A percentile compares a stretch with the other conserved stretches of the same genome.
Evolutionary conservation across 2,888 invertebrate species (phyloP).

Genomic region (Athetis lepigone): DNA sequence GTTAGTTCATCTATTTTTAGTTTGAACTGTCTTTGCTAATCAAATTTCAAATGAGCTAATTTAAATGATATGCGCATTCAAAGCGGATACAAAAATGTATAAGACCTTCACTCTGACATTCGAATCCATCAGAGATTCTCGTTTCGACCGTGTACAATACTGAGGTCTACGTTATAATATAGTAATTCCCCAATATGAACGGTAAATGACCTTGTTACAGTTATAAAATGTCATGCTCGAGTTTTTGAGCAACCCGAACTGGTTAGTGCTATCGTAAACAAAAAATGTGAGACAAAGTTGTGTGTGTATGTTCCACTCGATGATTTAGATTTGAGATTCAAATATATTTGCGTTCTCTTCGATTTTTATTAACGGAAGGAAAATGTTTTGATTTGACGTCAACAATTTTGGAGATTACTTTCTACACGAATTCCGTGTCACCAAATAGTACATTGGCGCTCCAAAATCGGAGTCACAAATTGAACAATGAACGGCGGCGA

Average conservation of each 20-base stretch:
- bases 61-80: conserved; percentile 58
- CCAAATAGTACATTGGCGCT: conserved; percentile 76
- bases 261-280: conserved; percentile 74
- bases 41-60: conserved; percentile 30
- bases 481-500: conserved; percentile 85
- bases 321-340: conserved; percentile 39
- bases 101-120: conserved; percentile 81
- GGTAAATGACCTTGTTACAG: conserved; percentile 87
- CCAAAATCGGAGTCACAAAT: conserved; percentile 83
- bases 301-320: conserved; percentile 38
- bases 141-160: conserved; percentile 73
- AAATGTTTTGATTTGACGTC: conserved; percentile 47
- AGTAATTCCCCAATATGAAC: conserved; percentile 82
- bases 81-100: conserved; percentile 67
- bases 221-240: conserved; percentile 88
- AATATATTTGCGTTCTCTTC: conserved; percentile 8
- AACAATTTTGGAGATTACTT: conserved; percentile 70
- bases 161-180: conserved; percentile 68
- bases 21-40: neutral
- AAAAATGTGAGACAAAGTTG: conserved; percentile 59
- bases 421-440: conserved; percentile 77
- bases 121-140: conserved; percentile 76
- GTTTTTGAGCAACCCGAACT: conserved; percentile 80
- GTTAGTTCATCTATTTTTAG: conserved; percentile 6
- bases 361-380: conserved; percentile 6